Evolutionary conservation across 2,797 vertebrate genomes (phyloP).

Genomic region (Sebastes nivosus): DNA sequence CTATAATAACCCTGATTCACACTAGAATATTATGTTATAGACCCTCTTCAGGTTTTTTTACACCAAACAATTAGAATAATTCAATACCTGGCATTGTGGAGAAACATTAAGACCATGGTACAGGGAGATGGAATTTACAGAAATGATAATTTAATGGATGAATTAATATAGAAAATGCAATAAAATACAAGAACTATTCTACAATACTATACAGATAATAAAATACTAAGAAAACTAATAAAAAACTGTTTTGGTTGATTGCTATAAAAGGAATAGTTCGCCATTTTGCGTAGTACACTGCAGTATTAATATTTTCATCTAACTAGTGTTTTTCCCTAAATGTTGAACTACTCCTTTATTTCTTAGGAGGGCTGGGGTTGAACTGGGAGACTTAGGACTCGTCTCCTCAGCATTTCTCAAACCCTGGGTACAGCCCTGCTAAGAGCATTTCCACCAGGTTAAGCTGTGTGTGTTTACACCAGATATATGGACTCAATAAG

Average conservation of each 20-base stretch:
- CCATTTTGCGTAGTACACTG: background rate
- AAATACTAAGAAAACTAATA: background rate
- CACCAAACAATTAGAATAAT: background rate
- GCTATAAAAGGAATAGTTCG: background rate
- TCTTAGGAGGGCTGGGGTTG: background rate
- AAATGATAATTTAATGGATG: background rate
- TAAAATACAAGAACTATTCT: background rate
- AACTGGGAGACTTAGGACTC: background rate
- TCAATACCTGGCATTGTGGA: background rate
- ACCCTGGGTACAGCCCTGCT: background rate
- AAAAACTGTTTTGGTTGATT: background rate
- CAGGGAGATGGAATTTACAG: background rate
- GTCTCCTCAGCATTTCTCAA: background rate
- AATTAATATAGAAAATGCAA: background rate
- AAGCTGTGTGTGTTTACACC: slow-evolving; percentile 4
- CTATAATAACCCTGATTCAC: no score
- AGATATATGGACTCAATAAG: slow-evolving; percentile 46
- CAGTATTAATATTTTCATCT: background rate
- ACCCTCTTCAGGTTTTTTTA: background rate
- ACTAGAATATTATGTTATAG: background rate
- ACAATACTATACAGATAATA: background rate
- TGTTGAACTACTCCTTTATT: background rate
- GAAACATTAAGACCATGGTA: background rate
- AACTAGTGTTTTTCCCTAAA: background rate
- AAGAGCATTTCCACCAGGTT: background rate